Base-by-base conservation (phyloP, 2,888 invertebrate species). In the Argyresthia albistria region DNA sequence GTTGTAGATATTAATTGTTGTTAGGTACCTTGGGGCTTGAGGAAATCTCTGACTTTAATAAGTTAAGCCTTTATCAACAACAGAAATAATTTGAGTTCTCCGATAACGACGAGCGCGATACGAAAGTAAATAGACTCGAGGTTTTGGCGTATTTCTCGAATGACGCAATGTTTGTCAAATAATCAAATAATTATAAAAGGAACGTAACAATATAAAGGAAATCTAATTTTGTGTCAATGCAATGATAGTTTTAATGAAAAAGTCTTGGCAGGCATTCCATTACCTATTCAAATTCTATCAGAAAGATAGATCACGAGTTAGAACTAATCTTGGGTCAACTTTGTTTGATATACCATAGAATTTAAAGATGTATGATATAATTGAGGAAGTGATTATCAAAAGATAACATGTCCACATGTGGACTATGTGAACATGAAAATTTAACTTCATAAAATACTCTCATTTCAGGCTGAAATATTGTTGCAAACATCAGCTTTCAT, bases 401-500 rank as follows among this genome's bases (percentile, higher is more conserved):
- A n/a, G n/a, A n/a, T n/a, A n/a, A 45, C 12, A 8, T 14, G 15
- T 45, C 8, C 1, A 58, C 50, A n/a, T n/a, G n/a, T n/a, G n/a
- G n/a, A n/a, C n/a, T n/a, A n/a, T n/a, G n/a, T n/a, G n/a, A 14
- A 47, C 39, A 51, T 37, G 43, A 43, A 55, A 53, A 46, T 53
- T 8, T 9, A 16, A 37, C 10, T 36, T 16, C 35, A 49, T 11
- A 14, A 49, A 37, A 8, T 10, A 10, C 46, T 42, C 43, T 50
- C 53, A 52, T 55, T 51, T 49, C 25, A 25, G 6, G 25, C 25
- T 25, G 25, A 25, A 25, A 25, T 25, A 25, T 25, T 25, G n/a
- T n/a, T n/a, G n/a, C n/a, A 25, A 25, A 25, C 25, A 2, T 25
- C 25, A n/a, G n/a, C n/a, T n/a, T n/a, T n/a, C 25, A 4, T 25